Evolutionary conservation across 2,888 invertebrate species (phyloP).

Genomic region (Dynastes grantii): DNA sequence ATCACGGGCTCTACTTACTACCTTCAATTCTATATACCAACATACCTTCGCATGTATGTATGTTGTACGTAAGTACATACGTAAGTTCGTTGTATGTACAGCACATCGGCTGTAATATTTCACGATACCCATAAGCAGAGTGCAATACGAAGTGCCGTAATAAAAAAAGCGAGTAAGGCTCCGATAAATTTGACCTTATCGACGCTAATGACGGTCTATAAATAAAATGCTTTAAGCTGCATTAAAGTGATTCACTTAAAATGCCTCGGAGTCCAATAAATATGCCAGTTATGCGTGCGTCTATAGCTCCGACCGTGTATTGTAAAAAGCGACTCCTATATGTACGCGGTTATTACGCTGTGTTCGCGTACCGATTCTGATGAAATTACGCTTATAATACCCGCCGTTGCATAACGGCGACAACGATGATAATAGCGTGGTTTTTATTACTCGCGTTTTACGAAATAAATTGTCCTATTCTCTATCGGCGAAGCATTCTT

Average conservation of each 20-base stretch:
- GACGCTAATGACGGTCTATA: conserved; percentile 44
- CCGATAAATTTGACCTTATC: conserved; percentile 46
- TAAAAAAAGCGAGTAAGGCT: conserved; percentile 11
- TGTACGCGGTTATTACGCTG: neutral
- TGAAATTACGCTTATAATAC: neutral
- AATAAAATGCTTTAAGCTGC: conserved; percentile 43
- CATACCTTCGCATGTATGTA: neutral
- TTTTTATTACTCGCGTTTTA: conserved; percentile 7
- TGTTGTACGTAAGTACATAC: neutral
- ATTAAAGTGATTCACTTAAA: conserved; percentile 46
- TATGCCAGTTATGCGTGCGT: conserved; percentile 31
- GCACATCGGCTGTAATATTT: neutral
- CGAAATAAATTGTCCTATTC: neutral
- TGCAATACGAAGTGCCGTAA: conserved; percentile 32
- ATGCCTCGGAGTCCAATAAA: conserved; percentile 38
- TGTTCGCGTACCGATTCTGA: neutral
- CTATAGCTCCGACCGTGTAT: conserved; percentile 1
- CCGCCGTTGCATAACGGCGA: neutral
- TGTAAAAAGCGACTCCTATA: neutral
- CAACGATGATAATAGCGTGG: neutral
- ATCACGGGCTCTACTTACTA: neutral
- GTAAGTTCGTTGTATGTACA: no score
- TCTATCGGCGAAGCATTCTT: neutral
- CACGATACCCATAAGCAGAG: conserved; percentile 17
- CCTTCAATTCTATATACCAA: neutral